Evolutionary conservation across 2,888 invertebrate species (phyloP), one percentile per base, ranked within the genome.

Genomic region (Drosophila kokeensis): DNA sequence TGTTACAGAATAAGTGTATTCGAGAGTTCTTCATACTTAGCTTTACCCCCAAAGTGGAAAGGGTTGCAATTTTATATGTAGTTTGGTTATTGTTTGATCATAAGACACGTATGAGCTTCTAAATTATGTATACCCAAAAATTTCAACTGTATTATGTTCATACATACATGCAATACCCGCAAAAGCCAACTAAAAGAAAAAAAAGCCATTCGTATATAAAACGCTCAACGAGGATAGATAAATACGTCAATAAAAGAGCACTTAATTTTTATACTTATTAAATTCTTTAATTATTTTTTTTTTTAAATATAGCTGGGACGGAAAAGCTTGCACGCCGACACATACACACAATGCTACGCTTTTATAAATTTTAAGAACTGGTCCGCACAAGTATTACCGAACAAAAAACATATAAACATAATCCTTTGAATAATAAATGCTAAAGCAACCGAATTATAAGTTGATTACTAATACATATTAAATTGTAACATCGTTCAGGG

Each of bases 91-190:
- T 73, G 38, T 78, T 72, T 75, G 50, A 62, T 59, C 61, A 50
- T 68, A 73, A 61, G 60, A 74, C 59, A 57, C 61, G 49, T 61
- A 60, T 61, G 55, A 79, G 58, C 75, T 79, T 73, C 58, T 68
- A 38, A 45, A 68, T 73, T 62, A 67, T 59, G 50, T 42, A 30
- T 57, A 57, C 42, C 52, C 42, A 29, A 27, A 52, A 27, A 30
- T 45, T 36, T 68, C 52, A 67, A 59, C 48, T 79, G 34, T 68
- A 59, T 55, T 76, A 48, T 60, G 48, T 70, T 70, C 34, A 48
- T 57, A 38, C 57, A 42, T 30, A 29, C 29, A 42, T 64, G 34
- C 49, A 58, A 49, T 40, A 54, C 13, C 61, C 62, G 40, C 34
- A 29, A 24, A 55, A 55, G 32, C 54, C 48, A 66, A 66, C 36